phyloP scores from a whole-genome alignment of 2,888 invertebrate species.

The Drosophila pseudotalamancana region DNA sequence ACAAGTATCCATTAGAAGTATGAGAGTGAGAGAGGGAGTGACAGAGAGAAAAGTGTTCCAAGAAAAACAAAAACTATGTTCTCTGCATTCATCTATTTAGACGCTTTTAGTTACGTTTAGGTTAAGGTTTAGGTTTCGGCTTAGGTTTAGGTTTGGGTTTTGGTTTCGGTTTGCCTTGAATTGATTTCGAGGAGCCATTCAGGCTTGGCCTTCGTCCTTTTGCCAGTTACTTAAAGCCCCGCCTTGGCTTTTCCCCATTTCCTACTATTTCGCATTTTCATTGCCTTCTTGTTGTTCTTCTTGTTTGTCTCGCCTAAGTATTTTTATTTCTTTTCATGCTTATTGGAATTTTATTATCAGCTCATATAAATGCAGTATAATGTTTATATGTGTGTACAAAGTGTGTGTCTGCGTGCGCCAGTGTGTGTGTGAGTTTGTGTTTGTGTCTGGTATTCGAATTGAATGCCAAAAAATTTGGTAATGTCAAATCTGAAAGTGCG shows the following conservation, averaged over 20 bases:
- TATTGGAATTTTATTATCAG: constrained; percentile 79
- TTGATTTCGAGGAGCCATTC: constrained; percentile 55
- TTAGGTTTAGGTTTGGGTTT: constrained; percentile 1
- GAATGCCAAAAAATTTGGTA: constrained; percentile 35
- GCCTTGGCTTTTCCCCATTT: constrained; percentile 28
- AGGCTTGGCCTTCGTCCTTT: constrained; percentile 32
- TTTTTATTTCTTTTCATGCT: constrained; percentile 73
- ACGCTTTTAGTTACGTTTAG: constrained; percentile 71
- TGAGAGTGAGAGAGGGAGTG: constrained; percentile 6
- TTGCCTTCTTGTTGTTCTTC: constrained; percentile 27
- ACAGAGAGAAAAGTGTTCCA: too few relatives aligned
- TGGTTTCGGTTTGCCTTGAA: constrained; percentile 53
- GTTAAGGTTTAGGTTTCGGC: constrained; percentile 58
- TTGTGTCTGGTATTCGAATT: background rate
- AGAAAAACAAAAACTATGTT: constrained; percentile 45
- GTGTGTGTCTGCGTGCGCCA: background rate
- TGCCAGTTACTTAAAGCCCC: constrained; percentile 31
- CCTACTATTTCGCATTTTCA: constrained; percentile 20
- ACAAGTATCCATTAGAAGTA: constrained; percentile 67
- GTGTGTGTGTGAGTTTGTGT: background rate
- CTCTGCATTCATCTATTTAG: constrained; percentile 72
- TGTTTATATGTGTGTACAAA: constrained; percentile 42
- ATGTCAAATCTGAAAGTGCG: constrained; percentile 19
- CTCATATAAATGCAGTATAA: constrained; percentile 79
- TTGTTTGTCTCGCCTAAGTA: constrained; percentile 64